Evolutionary conservation across 2,888 invertebrate species (phyloP).

Genomic region (Platerodrilus igneus): DNA sequence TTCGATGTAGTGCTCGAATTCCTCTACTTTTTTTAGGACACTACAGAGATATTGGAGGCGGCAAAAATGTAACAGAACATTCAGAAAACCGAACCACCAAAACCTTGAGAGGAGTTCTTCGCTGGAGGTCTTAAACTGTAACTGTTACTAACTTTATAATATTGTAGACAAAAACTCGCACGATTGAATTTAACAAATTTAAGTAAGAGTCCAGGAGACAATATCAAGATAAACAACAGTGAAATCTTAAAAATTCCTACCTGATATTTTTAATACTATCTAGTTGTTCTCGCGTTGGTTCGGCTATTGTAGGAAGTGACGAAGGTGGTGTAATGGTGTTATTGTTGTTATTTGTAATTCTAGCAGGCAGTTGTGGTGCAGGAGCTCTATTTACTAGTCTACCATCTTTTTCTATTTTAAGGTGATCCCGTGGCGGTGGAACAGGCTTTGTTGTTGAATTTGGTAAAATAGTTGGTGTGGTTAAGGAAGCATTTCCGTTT

Average conservation of each 20-base stretch:
- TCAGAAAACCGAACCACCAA: no score
- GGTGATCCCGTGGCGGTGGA: slow-evolving; percentile 62
- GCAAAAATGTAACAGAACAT: no score
- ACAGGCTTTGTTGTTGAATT: slow-evolving; percentile 51
- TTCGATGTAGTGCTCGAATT: no score
- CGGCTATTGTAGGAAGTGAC: slow-evolving; percentile 51
- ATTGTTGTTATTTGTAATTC: slow-evolving; percentile 53
- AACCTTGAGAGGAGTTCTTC: no score
- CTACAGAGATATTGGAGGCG: no score
- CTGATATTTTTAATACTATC: slow-evolving; percentile 89
- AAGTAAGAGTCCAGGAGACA: background rate
- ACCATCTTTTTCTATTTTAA: slow-evolving; percentile 58
- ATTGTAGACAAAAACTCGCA: no score
- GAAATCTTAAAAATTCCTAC: slow-evolving; percentile 53
- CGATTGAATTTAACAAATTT: background rate
- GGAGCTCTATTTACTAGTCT: slow-evolving; percentile 61
- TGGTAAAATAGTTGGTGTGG: slow-evolving; percentile 47
- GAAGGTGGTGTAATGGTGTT: slow-evolving; percentile 42
- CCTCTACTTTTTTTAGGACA: no score
- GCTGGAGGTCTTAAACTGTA: no score
- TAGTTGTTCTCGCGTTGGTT: slow-evolving; percentile 81
- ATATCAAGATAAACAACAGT: slow-evolving; percentile 61
- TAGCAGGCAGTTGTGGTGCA: slow-evolving; percentile 64
- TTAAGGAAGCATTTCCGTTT: slow-evolving; percentile 36
- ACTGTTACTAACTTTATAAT: no score